Base-by-base conservation (phyloP, 1,140 invertebrate species). In the Apis laboriosa region DNA sequence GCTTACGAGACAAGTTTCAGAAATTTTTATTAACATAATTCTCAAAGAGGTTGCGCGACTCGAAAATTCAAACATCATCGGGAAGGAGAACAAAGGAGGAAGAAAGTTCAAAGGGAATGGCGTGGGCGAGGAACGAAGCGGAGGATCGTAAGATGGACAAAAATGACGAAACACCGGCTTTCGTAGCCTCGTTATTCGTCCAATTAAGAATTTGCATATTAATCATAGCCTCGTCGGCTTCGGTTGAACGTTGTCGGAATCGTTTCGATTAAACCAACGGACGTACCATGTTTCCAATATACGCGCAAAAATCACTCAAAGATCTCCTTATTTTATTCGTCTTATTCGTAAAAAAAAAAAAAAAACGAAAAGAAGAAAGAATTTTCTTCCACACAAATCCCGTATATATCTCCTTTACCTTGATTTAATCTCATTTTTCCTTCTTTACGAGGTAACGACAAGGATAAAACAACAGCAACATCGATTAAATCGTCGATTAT, bases 151-250 rank as follows among this genome's bases (percentile, higher is more conserved):
- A 53, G 21, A 17, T 11, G 15, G 53, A 43, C 12, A 3, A 67
- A 56, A 76, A 53, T 51, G 63, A 66, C 17, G 21, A 28, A 63
- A 51, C 53, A 76, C 53, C 34, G n/a, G 43, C 34, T 83, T 64
- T 19, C 58, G 71, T 21, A 34, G 70, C 66, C 71, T 88, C 83
- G 84, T 90, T 89, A 88, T 84, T 83, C 82, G 64, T 80, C 68
- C 77, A 89, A 89, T 90, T 90, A 90, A 85, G 83, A 88, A 90
- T 90, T 90, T 88, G 88, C 83, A 88, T 89, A 85, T 88, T 90
- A 89, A 89, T 88, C 80, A 72, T 67, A 68, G 24, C 9, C 34
- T 21, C 63, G 64, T 28, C 77, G 68, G 24, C 71, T 89, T 88
- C 66, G 67, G 73, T 34, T n/a, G 82, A 77, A 84, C 84, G 86